Evolutionary conservation across 2,888 invertebrate species (phyloP).

Genomic region (Arenicola marina): DNA sequence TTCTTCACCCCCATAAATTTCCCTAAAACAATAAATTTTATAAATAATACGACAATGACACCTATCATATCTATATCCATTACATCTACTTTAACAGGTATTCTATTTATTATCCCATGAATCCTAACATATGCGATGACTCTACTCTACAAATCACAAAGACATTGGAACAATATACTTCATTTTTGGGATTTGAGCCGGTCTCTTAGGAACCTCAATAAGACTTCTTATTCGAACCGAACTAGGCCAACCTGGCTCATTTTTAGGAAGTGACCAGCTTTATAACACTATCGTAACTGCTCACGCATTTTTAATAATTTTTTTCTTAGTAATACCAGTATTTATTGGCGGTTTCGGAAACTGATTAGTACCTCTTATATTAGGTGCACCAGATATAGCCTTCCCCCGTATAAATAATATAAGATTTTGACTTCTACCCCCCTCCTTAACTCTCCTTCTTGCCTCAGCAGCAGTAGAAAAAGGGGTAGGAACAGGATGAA

Average conservation of each 20-base stretch:
- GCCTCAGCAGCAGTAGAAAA: constrained; percentile 71
- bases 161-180: constrained; percentile 78
- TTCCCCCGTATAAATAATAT: constrained; percentile 84
- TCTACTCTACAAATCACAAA: constrained; percentile 70
- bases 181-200: constrained; percentile 67
- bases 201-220: constrained; percentile 74
- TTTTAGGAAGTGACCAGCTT: constrained; percentile 77
- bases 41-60: too few species aligned
- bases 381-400: constrained; percentile 79
- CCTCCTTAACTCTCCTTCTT: constrained; percentile 71
- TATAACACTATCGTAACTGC: constrained; percentile 80
- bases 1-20: background rate
- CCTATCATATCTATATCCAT: too few species aligned
- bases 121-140: constrained; percentile 64
- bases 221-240: constrained; percentile 68
- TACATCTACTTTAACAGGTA: constrained; percentile 3
- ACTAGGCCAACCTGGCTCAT: constrained; percentile 65
- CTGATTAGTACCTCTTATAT: constrained; percentile 77
- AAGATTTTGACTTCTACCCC: constrained; percentile 80
- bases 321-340: constrained; percentile 70
- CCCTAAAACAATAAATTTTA: too few species aligned
- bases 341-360: constrained; percentile 79
- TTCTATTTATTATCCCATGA: background rate
- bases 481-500: constrained; percentile 80
- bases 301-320: constrained; percentile 83